Conservation (phyloP, 1,140 invertebrate genomes). For the Penaeus indicus region DNA sequence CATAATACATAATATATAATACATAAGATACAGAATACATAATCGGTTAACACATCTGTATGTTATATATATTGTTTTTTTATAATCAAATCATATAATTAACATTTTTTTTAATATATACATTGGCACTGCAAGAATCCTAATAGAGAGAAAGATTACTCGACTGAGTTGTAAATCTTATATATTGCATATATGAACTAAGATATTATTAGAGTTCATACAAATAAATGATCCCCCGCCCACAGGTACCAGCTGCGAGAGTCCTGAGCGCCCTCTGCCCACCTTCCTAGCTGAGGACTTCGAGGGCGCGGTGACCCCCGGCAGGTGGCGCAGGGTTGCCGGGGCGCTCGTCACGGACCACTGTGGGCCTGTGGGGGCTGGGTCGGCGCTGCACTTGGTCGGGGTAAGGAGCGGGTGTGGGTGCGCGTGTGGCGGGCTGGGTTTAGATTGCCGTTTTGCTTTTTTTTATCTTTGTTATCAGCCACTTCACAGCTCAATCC, state of each 20-base stretch:
- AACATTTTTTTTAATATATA: too few species aligned
- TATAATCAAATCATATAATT: too few species aligned
- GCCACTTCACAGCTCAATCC: neutral
- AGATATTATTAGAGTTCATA: neutral
- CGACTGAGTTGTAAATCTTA: too few species aligned
- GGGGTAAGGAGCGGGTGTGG: slow-evolving; percentile 68
- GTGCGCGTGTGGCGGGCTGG: too few species aligned
- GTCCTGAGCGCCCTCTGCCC: slow-evolving; percentile 67
- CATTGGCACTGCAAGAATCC: neutral
- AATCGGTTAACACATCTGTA: too few species aligned
- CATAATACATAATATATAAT: too few species aligned
- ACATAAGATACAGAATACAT: too few species aligned
- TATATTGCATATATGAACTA: neutral
- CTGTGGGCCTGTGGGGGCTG: slow-evolving; percentile 70
- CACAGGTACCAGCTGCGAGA: slow-evolving; percentile 68
- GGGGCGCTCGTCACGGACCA: slow-evolving; percentile 69
- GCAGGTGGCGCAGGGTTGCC: slow-evolving; percentile 69
- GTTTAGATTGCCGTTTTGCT: too few species aligned
- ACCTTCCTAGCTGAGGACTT: slow-evolving; percentile 69
- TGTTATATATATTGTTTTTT: too few species aligned
- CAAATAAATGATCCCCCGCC: neutral
- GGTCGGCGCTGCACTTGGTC: slow-evolving; percentile 71
- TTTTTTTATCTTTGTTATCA: neutral
- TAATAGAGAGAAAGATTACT: too few species aligned
- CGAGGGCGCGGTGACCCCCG: slow-evolving; percentile 59